A percentile compares a stretch with the other conserved stretches of the same genome.
phyloP scores from a whole-genome alignment of 64 coral and sea anemone genomes.

The Cladopsammia gracilis region DNA sequence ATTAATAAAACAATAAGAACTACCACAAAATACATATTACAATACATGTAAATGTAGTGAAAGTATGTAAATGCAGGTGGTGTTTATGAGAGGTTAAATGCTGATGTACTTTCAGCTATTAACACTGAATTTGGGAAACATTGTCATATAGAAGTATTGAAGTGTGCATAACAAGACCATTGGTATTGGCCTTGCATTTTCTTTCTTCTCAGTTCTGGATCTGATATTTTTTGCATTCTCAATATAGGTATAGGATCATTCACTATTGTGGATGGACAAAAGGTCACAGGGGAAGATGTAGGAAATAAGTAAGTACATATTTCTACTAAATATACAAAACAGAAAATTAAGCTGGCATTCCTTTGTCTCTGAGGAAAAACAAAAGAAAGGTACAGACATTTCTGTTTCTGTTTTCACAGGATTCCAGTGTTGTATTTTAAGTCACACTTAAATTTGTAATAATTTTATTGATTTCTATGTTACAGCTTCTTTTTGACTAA shows the following conservation, averaged over 20 bases:
- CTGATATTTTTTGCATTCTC: neutral
- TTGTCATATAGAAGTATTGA: too few relatives aligned
- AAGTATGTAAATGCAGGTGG: too few relatives aligned
- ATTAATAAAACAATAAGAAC: too few relatives aligned
- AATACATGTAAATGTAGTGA: too few relatives aligned
- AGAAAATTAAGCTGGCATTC: neutral
- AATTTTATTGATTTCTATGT: neutral
- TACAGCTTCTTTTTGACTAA: constrained; percentile 96
- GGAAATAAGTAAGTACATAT: constrained; percentile 85
- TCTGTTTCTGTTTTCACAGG: neutral
- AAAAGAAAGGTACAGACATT: neutral
- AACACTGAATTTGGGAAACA: too few relatives aligned
- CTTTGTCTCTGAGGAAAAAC: neutral
- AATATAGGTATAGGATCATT: constrained; percentile 91
- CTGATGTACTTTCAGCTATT: too few relatives aligned
- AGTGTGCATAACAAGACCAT: too few relatives aligned
- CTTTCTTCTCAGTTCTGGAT: neutral
- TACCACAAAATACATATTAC: too few relatives aligned
- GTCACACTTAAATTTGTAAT: neutral
- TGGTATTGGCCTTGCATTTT: neutral
- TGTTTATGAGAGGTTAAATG: too few relatives aligned
- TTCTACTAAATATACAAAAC: neutral
- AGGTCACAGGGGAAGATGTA: constrained; percentile 86
- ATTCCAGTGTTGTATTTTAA: neutral
- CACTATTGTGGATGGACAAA: constrained; percentile 90